Evolutionary conservation across 2,888 invertebrate genomes (phyloP), one percentile per base, ranked within the genome.

Genomic region (Vannuccia rotundouncinata): DNA sequence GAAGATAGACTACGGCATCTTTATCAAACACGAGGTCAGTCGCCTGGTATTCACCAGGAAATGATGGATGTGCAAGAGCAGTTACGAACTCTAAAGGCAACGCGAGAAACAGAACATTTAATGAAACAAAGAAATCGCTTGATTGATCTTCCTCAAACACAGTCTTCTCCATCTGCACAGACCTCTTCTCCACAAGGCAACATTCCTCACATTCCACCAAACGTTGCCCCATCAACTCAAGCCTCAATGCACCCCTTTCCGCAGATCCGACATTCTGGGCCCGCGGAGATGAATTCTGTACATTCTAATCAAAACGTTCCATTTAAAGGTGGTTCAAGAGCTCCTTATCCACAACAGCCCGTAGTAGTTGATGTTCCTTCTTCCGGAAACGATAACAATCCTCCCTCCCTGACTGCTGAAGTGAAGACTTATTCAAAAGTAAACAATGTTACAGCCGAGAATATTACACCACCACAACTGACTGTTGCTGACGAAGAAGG

Each of bases 1-100:
- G 73, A 73, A 73, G 73, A 73, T 28, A 5, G 73, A 13, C n/a
- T 73, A 25, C 22, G 73, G 25, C 73, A 73, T 73, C 73, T 73
- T 5, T 73, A 73, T 25, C 73, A 73, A 25, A 27, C 73, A 25
- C 73, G 73, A 22, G 73, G 27, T 27, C 73, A 73, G 73, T 73
- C 73, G 22, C 73, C 73, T 10, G 25, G 73, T 27, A 22, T 84
- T 10, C 86, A 86, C 74, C 85, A 86, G 82, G 84, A 86, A 81
- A 84, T 86, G 84, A 82, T 85, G 13, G 86, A 86, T 59, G 81
- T 86, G 2, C 86, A 87, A 80, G 87, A 87, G 80, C 82, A 84
- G 17, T 82, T 86, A 74, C 82, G 85, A 17, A 84, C 84, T 17
- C 78, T 86, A 29, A 84, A 84, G 78, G 85, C 86, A 0, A 85